Evolutionary conservation across 2,888 invertebrate species (phyloP).

Genomic region (Synergus umbraculus): DNA sequence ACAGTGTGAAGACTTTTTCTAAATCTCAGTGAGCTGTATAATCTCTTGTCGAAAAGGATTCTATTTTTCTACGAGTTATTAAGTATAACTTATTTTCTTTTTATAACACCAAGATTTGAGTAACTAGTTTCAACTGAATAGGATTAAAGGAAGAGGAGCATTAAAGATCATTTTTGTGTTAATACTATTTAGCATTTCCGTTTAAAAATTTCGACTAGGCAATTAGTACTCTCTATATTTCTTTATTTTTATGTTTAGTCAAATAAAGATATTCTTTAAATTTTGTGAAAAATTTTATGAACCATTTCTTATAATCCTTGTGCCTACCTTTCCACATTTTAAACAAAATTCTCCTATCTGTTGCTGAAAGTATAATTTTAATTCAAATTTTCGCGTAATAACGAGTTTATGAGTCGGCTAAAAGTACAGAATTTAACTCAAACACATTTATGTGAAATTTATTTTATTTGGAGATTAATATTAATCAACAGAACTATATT

Average conservation of each 20-base stretch:
- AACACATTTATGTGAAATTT: too few species aligned
- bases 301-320: too few species aligned
- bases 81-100: neutral
- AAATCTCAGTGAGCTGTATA: neutral
- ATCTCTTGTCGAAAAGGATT: neutral
- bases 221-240: conserved; percentile 1
- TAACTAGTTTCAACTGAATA: neutral
- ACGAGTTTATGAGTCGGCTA: too few species aligned
- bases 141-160: neutral
- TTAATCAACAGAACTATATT: too few species aligned
- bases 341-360: neutral
- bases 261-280: neutral
- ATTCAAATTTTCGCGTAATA: too few species aligned
- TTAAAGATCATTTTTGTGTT: conserved; percentile 10
- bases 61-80: conserved; percentile 29
- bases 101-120: neutral
- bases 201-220: too few species aligned
- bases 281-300: neutral
- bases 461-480: too few species aligned
- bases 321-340: neutral
- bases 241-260: neutral
- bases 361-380: too few species aligned
- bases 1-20: conserved; percentile 1
- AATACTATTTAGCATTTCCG: neutral
- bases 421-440: too few species aligned